Evolutionary conservation across 1,140 invertebrate species (phyloP).

Genomic region (Neoseiulus cucumeris): DNA sequence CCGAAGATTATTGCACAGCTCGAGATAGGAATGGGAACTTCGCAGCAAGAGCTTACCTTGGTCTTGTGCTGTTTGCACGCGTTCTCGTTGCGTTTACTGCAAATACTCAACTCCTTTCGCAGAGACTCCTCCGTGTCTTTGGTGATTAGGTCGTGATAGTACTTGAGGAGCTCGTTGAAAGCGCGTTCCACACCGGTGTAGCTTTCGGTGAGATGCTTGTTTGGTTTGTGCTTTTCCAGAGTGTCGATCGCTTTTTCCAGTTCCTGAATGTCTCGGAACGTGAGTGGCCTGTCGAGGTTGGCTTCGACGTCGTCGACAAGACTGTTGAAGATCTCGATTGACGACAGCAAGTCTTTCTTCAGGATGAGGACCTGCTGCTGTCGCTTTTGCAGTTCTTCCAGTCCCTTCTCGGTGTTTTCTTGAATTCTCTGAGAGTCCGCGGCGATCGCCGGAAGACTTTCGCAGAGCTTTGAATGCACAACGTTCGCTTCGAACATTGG

Average conservation of each 20-base stretch:
- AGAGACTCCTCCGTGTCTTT: background rate
- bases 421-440: background rate
- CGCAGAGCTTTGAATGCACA: background rate
- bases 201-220: background rate
- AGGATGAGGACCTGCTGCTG: slow-evolving; percentile 7
- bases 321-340: background rate
- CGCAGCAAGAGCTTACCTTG: background rate
- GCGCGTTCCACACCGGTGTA: background rate
- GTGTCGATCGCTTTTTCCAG: background rate
- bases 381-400: background rate
- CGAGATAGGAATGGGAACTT: too few relatives aligned
- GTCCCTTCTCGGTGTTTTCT: background rate
- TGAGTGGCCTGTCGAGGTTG: background rate
- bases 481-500: background rate
- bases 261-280: background rate
- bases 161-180: slow-evolving; percentile 7
- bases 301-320: background rate
- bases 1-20: too few relatives aligned
- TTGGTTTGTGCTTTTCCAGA: slow-evolving; percentile 7
- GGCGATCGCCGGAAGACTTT: background rate
- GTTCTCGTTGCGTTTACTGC: background rate
- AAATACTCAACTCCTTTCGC: background rate
- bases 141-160: background rate
- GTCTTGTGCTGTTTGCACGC: background rate
- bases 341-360: background rate